A percentile compares a stretch with the other conserved stretches of the same genome.
phyloP scores from a whole-genome alignment of 2,113 vertebrate species.

The Chaenogobius annularis region DNA sequence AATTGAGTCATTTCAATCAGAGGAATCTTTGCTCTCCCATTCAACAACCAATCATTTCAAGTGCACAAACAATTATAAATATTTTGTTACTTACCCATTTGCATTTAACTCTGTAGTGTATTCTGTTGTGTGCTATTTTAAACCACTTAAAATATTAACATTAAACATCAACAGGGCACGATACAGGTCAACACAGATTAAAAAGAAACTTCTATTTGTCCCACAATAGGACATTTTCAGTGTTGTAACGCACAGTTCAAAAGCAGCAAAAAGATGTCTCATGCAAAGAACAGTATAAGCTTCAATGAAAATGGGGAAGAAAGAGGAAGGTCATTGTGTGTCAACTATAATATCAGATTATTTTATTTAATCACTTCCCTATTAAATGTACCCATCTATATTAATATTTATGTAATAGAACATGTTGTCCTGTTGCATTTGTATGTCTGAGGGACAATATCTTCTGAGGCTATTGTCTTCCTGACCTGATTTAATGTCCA shows the following conservation, averaged over 20 bases:
- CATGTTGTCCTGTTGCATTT: background rate
- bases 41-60: too few species aligned
- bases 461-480: background rate
- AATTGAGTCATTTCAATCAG: background rate
- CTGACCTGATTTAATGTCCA: slow-evolving; percentile 58
- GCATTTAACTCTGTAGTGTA: too few species aligned
- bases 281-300: background rate
- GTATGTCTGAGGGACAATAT: background rate
- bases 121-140: background rate
- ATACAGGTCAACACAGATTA: too few species aligned
- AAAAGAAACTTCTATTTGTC: too few species aligned
- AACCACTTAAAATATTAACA: background rate
- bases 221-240: too few species aligned
- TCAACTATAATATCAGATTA: too few species aligned
- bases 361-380: background rate
- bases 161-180: too few species aligned
- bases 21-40: background rate
- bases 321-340: too few species aligned
- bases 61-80: too few species aligned
- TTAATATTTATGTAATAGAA: background rate
- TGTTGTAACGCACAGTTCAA: too few species aligned
- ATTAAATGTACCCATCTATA: background rate
- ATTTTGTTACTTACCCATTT: too few species aligned
- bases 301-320: background rate
- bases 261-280: background rate